Percentiles rank a stretch among this genome's conserved stretches.
phyloP scores from a whole-genome alignment of 2,113 vertebrate genomes.

The Psephotus haematonotus region DNA sequence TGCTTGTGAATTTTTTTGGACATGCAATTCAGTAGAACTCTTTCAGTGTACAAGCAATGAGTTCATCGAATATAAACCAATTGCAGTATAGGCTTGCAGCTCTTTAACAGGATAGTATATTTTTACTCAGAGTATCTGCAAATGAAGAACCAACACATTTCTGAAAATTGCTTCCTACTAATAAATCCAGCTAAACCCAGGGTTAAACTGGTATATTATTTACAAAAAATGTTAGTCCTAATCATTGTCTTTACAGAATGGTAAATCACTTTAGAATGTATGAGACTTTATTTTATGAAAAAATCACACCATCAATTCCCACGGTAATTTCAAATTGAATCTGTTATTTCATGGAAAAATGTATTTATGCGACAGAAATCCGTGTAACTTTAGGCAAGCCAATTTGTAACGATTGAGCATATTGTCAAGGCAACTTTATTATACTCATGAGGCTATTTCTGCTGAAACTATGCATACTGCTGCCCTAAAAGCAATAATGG shows the following conservation, averaged over 20 bases:
- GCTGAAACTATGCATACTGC: not conserved
- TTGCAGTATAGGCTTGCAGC: not conserved
- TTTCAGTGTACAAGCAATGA: not conserved
- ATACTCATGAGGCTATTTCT: not conserved
- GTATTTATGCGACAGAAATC: not conserved
- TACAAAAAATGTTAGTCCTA: not conserved
- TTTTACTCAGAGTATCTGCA: not conserved
- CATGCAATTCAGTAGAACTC: not conserved
- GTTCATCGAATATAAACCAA: not conserved
- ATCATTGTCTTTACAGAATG: not conserved
- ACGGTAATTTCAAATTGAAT: not conserved
- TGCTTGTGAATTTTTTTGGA: not conserved
- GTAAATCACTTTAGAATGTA: not conserved
- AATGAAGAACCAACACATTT: not conserved
- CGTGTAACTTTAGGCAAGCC: conserved; percentile 22
- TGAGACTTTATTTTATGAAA: not conserved
- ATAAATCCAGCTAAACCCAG: not conserved
- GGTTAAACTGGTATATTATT: not conserved
- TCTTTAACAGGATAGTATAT: not conserved
- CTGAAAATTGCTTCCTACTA: not conserved
- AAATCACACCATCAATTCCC: not conserved
- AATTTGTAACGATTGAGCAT: conserved; percentile 12
- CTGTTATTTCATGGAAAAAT: not conserved
- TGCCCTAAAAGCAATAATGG: not conserved
- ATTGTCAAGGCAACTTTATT: conserved; percentile 15